Conservation (phyloP, 1,140 invertebrate genomes). For the Drosophila burlai region DNA sequence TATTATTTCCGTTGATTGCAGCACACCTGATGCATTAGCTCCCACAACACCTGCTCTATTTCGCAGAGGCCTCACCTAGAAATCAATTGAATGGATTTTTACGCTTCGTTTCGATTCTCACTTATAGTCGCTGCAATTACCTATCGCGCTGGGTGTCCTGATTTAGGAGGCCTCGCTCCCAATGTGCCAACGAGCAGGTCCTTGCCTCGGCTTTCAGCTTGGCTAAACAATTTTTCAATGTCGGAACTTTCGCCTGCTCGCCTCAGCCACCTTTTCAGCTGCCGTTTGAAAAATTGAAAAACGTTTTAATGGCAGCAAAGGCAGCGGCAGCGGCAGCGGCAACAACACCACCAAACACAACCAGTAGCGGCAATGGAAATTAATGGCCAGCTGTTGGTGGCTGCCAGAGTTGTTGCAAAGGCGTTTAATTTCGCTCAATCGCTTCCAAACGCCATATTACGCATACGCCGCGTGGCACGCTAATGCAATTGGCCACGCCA, state of each 20-base stretch:
- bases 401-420: constrained; percentile 47
- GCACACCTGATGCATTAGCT: constrained; percentile 2
- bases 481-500: constrained; percentile 62
- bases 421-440: constrained; percentile 55
- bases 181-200: constrained; percentile 15
- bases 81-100: constrained; percentile 17
- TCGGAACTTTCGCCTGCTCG: constrained; percentile 57
- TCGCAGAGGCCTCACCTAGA: too few relatives aligned
- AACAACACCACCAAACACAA: background rate
- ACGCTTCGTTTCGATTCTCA: constrained; percentile 9
- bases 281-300: constrained; percentile 76
- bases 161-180: constrained; percentile 27
- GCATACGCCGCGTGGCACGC: constrained; percentile 40
- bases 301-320: constrained; percentile 69
- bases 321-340: background rate
- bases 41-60: background rate
- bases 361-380: constrained; percentile 66
- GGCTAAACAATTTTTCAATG: constrained; percentile 78
- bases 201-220: constrained; percentile 22
- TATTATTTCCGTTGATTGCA: background rate
- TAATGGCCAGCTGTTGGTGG: constrained; percentile 67
- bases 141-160: constrained; percentile 8
- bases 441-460: constrained; percentile 33
- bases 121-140: constrained; percentile 26
- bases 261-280: constrained; percentile 42